Evolutionary conservation across 2,888 invertebrate genomes (phyloP), one percentile per base, ranked within the genome.

Genomic region (Schrankia costaestrigalis): DNA sequence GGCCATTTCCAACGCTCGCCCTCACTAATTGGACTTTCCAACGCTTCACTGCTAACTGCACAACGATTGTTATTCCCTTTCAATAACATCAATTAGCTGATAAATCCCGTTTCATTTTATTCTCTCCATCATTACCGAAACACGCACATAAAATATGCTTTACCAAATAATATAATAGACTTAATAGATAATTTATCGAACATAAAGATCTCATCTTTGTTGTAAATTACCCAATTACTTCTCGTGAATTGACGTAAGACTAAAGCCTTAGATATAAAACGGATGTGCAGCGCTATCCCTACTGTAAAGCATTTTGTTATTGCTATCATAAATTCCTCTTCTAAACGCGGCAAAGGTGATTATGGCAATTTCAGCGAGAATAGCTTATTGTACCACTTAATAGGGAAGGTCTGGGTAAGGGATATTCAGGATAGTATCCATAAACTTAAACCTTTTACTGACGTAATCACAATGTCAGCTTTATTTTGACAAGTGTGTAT

Each of bases 11-110:
- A 13, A 3, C 13, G 12, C 19, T 31, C 26, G 24, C 35, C 15
- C 21, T 22, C 31, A 26, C 47, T 56, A 56, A 56, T 56, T 57
- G 54, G 39, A 37, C 50, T 50, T 40, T 35, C 41, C 35, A 42
- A 36, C 38, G 38, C 41, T 44, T 14, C 42, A 29, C 35, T 34
- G 39, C 37, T 32, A 32, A 21, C 35, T 33, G 32, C 40, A 30
- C 21, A 28, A 13, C 40, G 15, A 48, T 42, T 33, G 34, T 39
- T 44, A 24, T 39, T 19, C 36, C 35, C 47, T 43, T 49, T 37
- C 23, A 43, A 43, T 49, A 36, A 36, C 39, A 34, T 34, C 33
- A 41, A 43, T 53, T 55, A 46, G 12, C 36, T 14, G 32, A 46
- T 46, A 39, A 41, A 41, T 50, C 33, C 32, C 25, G 9, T 25